Evolutionary conservation across 2,888 invertebrate species (phyloP), one percentile per base, ranked within the genome.

Genomic region (Drosophila subquinaria): DNA sequence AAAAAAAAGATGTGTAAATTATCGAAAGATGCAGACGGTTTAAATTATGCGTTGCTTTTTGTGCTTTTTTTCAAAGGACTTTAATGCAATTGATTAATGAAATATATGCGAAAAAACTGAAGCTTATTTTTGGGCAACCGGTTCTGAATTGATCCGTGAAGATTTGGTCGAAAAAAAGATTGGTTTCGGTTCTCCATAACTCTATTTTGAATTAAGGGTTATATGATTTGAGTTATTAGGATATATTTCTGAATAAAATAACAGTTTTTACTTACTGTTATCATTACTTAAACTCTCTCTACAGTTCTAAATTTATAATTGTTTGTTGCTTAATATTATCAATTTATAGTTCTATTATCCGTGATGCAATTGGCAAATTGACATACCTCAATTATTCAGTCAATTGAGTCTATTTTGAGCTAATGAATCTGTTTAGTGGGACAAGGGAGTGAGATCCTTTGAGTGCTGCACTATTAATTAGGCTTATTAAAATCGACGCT

Each of bases 401-500:
- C 23, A 30, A 45, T 65, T 53, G 27, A 48, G 27, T 59, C 50
- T 20, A 27, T 43, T 50, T 52, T 50, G 4, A 42, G 50, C 65
- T 71, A 78, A 76, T 73, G 53, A 66, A 74, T 73, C 73, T 68
- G 68, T 52, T 64, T 56, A 68, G 65, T 72, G 63, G 63, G 57
- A 63, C 45, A 40, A 17, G 15, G 5, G n/a, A 50, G 15, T 20
- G 61, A 50, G 35, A 1, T 40, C 60, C 73, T 72, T 85, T 85
- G 80, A 73, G 69, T 50, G 56, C 40, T 47, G 65, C 48, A 65
- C 79, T 76, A 76, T 85, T 86, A 88, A 86, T 86, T 88, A 85
- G 83, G 79, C 85, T 75, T 83, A 86, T 85, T 84, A 76, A 79
- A 87, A 73, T 84, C 62, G 60, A 62, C 81, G 81, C 78, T 80